Evolutionary conservation across 2,113 vertebrate genomes (phyloP).

Genomic region (Perca schrenkii): DNA sequence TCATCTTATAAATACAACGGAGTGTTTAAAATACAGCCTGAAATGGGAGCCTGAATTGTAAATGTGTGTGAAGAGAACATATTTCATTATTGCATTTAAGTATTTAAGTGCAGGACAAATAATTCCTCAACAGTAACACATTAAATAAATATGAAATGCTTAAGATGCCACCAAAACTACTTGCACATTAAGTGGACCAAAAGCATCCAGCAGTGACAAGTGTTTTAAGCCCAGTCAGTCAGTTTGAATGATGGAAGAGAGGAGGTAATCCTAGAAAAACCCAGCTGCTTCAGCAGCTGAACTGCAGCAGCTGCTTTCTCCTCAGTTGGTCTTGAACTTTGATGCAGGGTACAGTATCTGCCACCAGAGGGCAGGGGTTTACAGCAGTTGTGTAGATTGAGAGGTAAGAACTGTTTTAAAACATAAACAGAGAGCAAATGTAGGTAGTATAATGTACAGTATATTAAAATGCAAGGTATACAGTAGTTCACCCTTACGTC

Average conservation of each 20-base stretch:
- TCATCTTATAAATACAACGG: background rate
- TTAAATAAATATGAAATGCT: background rate
- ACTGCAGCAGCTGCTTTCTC: background rate
- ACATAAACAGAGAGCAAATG: background rate
- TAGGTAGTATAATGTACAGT: too few relatives aligned
- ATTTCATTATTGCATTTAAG: background rate
- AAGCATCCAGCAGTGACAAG: slow-evolving; percentile 13
- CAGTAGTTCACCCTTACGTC: background rate
- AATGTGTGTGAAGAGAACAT: background rate
- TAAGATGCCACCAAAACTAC: slow-evolving; percentile 10
- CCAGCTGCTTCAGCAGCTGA: slow-evolving; percentile 42
- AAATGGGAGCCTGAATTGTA: background rate
- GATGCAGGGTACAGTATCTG: background rate
- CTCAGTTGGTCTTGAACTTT: background rate
- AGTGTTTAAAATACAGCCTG: background rate
- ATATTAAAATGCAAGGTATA: background rate
- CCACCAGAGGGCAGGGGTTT: slow-evolving; percentile 67
- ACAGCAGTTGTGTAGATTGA: slow-evolving; percentile 1
- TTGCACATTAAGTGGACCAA: background rate
- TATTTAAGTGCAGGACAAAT: background rate
- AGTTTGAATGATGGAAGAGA: slow-evolving; percentile 15
- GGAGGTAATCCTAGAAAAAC: slow-evolving; percentile 2
- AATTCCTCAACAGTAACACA: slow-evolving; percentile 16
- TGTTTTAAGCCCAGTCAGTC: slow-evolving; percentile 19
- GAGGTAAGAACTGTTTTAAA: background rate